Evolutionary conservation across 2,888 invertebrate genomes (phyloP).

Genomic region (Andrena bicolor): DNA sequence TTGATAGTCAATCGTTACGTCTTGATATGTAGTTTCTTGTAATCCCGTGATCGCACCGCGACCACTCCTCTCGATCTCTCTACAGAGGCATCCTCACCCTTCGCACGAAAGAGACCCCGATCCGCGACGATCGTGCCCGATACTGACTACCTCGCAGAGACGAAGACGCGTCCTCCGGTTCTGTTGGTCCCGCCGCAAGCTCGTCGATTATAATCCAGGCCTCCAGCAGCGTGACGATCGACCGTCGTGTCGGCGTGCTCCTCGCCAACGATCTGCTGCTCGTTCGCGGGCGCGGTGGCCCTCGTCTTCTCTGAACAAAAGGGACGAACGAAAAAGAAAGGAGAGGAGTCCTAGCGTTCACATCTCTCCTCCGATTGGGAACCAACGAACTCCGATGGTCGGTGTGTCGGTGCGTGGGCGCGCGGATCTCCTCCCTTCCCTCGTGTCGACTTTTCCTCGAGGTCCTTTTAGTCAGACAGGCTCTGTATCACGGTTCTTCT

Average conservation of each 20-base stretch:
- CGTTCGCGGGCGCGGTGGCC: not conserved
- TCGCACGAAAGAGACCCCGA: not conserved
- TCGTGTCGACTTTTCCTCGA: not conserved
- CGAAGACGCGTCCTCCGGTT: constrained; percentile 25
- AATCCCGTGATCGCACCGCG: too few species aligned
- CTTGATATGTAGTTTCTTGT: constrained; percentile 16
- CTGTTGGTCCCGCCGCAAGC: constrained; percentile 59
- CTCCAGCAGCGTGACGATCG: not conserved
- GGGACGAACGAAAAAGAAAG: constrained; percentile 12
- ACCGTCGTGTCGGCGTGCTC: not conserved
- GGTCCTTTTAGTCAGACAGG: not conserved
- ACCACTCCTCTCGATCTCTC: not conserved
- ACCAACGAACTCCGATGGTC: constrained; percentile 6
- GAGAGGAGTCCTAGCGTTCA: not conserved
- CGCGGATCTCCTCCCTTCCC: not conserved
- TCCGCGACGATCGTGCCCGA: not conserved
- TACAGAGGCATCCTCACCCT: not conserved
- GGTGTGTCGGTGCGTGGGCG: not conserved
- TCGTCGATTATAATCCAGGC: constrained; percentile 39
- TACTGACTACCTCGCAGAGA: not conserved
- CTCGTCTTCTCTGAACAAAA: not conserved
- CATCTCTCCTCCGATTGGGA: not conserved
- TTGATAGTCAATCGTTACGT: not conserved
- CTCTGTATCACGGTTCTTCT: constrained; percentile 35
- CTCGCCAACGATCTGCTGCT: not conserved